phyloP scores from a whole-genome alignment of 2,888 invertebrate species.

The Thecophora atra region DNA sequence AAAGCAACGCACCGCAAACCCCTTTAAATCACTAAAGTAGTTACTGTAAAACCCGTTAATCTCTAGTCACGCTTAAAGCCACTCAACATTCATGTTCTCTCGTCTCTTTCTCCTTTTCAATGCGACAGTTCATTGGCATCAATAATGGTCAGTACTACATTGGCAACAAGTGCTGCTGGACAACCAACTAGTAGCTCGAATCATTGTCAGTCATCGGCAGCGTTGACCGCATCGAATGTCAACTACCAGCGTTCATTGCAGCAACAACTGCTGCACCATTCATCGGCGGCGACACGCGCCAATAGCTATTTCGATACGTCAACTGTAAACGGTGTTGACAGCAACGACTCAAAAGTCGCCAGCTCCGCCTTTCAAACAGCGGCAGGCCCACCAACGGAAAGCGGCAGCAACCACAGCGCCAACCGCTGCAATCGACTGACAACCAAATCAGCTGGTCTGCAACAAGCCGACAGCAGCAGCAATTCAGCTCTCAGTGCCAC shows the following conservation, averaged over 20 bases:
- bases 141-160: constrained; percentile 67
- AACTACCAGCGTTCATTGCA: constrained; percentile 43
- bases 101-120: constrained; percentile 13
- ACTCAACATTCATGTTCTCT: neutral
- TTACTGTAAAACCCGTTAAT: too few relatives aligned
- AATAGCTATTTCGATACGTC: constrained; percentile 41
- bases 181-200: constrained; percentile 63
- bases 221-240: constrained; percentile 48
- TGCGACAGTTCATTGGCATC: constrained; percentile 63
- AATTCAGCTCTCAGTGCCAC: constrained; percentile 11
- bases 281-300: constrained; percentile 38
- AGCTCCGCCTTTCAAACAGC: constrained; percentile 13
- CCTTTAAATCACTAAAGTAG: too few relatives aligned
- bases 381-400: neutral
- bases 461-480: constrained; percentile 43
- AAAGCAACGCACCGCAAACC: too few relatives aligned
- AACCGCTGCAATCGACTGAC: constrained; percentile 45
- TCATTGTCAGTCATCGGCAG: constrained; percentile 50
- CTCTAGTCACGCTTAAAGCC: too few relatives aligned
- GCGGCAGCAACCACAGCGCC: constrained; percentile 41
- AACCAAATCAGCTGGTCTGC: constrained; percentile 31
- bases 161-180: constrained; percentile 66
- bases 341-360: constrained; percentile 18
- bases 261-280: constrained; percentile 45
- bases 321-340: constrained; percentile 40